Evolutionary conservation across 2,888 invertebrate genomes (phyloP).

Genomic region (Melanchra persicariae): DNA sequence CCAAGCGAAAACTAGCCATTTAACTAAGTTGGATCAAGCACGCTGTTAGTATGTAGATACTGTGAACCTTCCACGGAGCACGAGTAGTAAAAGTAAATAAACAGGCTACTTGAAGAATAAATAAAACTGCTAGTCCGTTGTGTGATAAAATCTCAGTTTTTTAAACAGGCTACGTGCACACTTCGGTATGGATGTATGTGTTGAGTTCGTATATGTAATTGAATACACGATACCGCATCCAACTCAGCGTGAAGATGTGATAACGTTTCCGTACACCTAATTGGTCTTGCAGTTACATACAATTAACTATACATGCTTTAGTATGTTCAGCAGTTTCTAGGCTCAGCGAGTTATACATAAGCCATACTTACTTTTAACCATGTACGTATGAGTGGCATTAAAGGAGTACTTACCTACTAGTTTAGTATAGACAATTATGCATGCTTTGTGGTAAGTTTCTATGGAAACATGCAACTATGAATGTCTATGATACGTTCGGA

Average conservation of each 20-base stretch:
- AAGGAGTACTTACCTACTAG: slow-evolving; percentile 28
- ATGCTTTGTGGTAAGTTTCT: slow-evolving; percentile 24
- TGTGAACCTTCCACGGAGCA: slow-evolving; percentile 6
- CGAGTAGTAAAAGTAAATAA: slow-evolving; percentile 24
- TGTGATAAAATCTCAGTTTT: slow-evolving; percentile 55
- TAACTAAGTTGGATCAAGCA: slow-evolving; percentile 36
- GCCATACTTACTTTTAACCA: slow-evolving; percentile 11
- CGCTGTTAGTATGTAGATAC: slow-evolving; percentile 12
- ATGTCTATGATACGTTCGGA: slow-evolving; percentile 11
- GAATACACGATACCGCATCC: slow-evolving; percentile 53
- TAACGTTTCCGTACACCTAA: slow-evolving; percentile 62
- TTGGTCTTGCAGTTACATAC: slow-evolving; percentile 56
- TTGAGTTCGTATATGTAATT: slow-evolving; percentile 40
- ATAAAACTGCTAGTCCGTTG: slow-evolving; percentile 45
- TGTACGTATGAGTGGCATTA: slow-evolving; percentile 5
- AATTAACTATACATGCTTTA: slow-evolving; percentile 51
- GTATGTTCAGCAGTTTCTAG: slow-evolving; percentile 35
- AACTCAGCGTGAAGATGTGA: slow-evolving; percentile 66
- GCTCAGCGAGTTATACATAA: slow-evolving; percentile 10
- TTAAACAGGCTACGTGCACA: slow-evolving; percentile 30
- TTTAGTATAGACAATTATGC: slow-evolving; percentile 28
- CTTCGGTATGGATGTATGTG: not conserved
- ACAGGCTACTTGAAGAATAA: slow-evolving; percentile 43
- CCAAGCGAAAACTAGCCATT: slow-evolving; percentile 45
- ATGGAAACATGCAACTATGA: slow-evolving; percentile 20